These are phyloP conservation scores for Microtus richardsoni DNA, from an alignment of 2,113 vertebrate species.

Conservation along the genomic window DNA sequence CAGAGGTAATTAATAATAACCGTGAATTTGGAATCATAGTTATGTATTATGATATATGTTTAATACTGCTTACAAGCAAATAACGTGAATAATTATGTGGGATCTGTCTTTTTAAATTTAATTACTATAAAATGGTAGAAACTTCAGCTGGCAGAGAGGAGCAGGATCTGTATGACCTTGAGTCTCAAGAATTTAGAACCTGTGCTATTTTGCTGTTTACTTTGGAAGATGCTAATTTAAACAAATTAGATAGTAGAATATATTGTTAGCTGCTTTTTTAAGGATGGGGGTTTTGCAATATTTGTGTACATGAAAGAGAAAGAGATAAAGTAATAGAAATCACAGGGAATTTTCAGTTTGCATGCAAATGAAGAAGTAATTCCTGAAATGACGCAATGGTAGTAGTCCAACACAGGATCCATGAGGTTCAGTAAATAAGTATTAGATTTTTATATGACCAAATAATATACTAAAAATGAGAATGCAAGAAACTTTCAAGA, in stretches of 20 bases:
- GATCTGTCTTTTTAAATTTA: not conserved
- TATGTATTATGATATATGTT: not conserved
- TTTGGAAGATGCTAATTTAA: not conserved
- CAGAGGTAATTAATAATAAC: not conserved
- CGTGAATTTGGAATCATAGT: not conserved
- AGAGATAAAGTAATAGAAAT: not conserved
- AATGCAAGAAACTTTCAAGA: not conserved
- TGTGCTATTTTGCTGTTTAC: not conserved
- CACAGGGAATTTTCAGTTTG: not conserved
- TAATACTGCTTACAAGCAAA: not conserved
- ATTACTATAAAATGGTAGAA: not conserved
- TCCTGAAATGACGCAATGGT: not conserved
- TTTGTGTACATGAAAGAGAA: not conserved
- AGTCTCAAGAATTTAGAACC: not conserved
- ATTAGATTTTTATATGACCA: not conserved
- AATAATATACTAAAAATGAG: not conserved
- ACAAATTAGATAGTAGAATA: not conserved
- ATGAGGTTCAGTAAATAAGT: not conserved
- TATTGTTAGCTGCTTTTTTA: not conserved
- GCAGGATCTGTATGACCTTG: not conserved
- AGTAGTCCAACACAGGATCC: not conserved
- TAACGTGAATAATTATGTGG: not conserved
- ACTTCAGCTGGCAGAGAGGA: not conserved
- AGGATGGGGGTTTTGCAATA: not conserved
- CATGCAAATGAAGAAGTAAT: not conserved